Percentiles rank a stretch among this genome's conserved stretches.
These are phyloP conservation scores for Drosophila atroscutellata DNA, from an alignment of 2,888 invertebrate genomes.

Conservation along the genomic window DNA sequence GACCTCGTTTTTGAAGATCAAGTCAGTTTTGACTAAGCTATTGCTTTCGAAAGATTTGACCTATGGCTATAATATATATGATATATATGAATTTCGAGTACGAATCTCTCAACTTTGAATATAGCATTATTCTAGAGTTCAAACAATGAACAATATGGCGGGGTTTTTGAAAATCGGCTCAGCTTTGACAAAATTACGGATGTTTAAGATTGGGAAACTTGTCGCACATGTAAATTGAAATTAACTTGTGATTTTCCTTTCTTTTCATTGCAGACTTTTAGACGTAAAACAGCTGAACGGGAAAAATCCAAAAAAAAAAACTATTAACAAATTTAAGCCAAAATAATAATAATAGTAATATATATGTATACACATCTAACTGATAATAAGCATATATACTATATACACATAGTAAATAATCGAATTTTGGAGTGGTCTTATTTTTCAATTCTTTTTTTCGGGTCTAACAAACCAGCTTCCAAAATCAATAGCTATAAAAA, in stretches of 20 bases:
- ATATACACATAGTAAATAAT: conserved; percentile 38
- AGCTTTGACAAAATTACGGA: neutral
- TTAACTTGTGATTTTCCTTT: neutral
- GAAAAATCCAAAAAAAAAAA: conserved; percentile 30
- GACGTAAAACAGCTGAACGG: conserved; percentile 23
- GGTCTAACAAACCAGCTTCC: conserved; percentile 39
- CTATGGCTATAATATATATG: no score
- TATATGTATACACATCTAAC: neutral
- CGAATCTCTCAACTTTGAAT: no score
- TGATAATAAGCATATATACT: conserved; percentile 8
- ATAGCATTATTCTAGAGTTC: neutral
- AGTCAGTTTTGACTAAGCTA: no score
- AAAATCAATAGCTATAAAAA: conserved; percentile 20
- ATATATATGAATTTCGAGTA: no score
- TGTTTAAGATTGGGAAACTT: neutral
- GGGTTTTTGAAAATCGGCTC: neutral
- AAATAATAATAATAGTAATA: conserved; percentile 41
- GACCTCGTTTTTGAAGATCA: no score
- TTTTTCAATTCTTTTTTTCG: conserved; percentile 34
- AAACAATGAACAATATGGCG: neutral
- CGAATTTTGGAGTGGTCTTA: conserved; percentile 47
- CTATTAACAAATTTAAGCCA: conserved; percentile 49
- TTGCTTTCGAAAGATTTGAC: no score
- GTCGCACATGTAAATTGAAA: neutral
- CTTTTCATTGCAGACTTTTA: conserved; percentile 33